phyloP scores from a whole-genome alignment of 2,113 vertebrate genomes.

The Hippoglossus stenolepis region DNA sequence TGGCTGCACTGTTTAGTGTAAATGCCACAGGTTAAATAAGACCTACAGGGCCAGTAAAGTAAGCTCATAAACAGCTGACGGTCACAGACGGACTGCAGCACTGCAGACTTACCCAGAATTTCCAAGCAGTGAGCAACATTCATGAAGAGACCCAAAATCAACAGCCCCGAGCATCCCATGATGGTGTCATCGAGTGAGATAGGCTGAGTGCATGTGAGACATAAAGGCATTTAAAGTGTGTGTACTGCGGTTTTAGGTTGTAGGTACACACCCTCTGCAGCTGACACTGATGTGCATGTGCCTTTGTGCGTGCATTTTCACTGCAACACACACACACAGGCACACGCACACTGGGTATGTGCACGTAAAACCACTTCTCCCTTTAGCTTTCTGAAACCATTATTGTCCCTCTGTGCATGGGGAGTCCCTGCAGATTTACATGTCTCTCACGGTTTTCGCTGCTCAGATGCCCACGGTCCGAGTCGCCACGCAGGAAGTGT shows the following conservation, averaged over 20 bases:
- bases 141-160: conserved; percentile 72
- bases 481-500: conserved; percentile 10
- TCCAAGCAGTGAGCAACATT: conserved; percentile 68
- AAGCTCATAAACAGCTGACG: conserved; percentile 48
- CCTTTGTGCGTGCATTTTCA: background rate
- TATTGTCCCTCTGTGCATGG: background rate
- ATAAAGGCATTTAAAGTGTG: conserved; percentile 49
- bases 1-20: conserved; percentile 33
- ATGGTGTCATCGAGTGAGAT: conserved; percentile 64
- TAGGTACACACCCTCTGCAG: conserved; percentile 63
- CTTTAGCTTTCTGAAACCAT: conserved; percentile 14
- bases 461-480: background rate
- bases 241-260: conserved; percentile 64
- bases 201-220: conserved; percentile 16
- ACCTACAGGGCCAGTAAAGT: conserved; percentile 62
- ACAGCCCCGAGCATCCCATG: conserved; percentile 72
- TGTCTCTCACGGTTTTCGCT: conserved; percentile 13
- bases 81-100: conserved; percentile 43
- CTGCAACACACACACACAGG: background rate
- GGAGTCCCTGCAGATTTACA: conserved; percentile 4
- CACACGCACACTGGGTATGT: background rate
- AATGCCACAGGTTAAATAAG: conserved; percentile 66
- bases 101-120: conserved; percentile 73
- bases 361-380: conserved; percentile 7
- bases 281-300: conserved; percentile 41